phyloP scores from a whole-genome alignment of 2,113 vertebrate genomes.

The Peromyscus californicus region DNA sequence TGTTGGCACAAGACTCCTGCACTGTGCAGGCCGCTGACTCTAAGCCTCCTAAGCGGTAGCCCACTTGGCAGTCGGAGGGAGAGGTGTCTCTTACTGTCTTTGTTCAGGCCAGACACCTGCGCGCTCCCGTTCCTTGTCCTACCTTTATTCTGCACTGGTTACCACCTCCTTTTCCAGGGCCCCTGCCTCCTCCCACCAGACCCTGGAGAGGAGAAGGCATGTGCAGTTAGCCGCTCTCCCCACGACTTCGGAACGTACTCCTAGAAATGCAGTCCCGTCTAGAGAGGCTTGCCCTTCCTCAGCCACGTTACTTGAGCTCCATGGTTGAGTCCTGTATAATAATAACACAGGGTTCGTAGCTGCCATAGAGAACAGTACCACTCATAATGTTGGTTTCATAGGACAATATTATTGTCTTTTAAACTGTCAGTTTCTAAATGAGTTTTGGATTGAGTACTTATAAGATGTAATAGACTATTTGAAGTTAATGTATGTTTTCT shows the following conservation, averaged over 20 bases:
- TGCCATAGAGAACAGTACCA: background rate
- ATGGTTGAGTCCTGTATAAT: background rate
- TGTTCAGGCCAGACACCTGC: background rate
- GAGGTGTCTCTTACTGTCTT: background rate
- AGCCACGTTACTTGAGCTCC: background rate
- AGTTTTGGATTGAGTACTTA: background rate
- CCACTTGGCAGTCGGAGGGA: background rate
- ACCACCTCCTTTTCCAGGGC: background rate
- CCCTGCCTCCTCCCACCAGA: background rate
- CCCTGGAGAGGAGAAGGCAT: background rate
- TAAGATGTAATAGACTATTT: constrained; percentile 33
- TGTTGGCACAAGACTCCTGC: background rate
- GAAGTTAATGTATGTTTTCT: constrained; percentile 31
- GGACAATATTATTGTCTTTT: constrained; percentile 8
- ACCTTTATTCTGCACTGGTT: background rate
- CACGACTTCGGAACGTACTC: background rate
- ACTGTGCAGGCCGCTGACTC: too few relatives aligned
- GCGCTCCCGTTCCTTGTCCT: background rate
- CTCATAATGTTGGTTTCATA: constrained; percentile 5
- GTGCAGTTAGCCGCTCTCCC: background rate
- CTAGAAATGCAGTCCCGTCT: background rate
- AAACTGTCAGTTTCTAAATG: constrained; percentile 45
- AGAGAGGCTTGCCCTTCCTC: background rate
- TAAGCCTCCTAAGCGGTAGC: background rate
- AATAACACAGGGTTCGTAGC: background rate